Conservation (phyloP, 2,113 vertebrate species). For the Notechis scutatus region DNA sequence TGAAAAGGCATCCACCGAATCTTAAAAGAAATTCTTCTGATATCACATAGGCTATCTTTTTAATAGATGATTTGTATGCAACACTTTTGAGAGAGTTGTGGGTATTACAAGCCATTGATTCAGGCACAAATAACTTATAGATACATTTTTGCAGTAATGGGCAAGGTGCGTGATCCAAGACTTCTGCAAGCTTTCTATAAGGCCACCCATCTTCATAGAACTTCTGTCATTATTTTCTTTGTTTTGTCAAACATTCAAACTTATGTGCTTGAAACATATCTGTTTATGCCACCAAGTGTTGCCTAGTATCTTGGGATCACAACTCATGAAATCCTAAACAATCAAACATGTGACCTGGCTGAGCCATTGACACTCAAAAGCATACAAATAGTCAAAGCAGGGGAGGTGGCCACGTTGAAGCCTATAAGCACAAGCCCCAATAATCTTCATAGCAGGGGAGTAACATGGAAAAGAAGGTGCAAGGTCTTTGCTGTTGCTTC, state of each 20-base stretch:
- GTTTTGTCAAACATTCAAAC: background rate
- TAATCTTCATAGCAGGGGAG: background rate
- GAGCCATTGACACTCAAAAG: background rate
- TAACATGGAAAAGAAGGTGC: background rate
- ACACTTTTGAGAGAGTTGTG: constrained; percentile 49
- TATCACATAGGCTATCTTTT: constrained; percentile 41
- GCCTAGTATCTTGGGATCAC: background rate
- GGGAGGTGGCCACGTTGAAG: background rate
- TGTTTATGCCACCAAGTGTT: background rate
- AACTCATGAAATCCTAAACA: background rate
- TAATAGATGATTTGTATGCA: constrained; percentile 60
- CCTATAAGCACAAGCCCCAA: background rate
- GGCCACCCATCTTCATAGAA: background rate
- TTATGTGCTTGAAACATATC: background rate
- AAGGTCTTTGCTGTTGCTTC: background rate
- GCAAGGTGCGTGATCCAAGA: constrained; percentile 35
- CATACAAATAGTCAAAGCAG: background rate
- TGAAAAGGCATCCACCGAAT: constrained; percentile 37
- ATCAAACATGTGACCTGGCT: background rate
- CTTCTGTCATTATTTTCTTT: background rate
- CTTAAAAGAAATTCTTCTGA: constrained; percentile 32
- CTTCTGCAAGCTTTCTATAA: constrained; percentile 33
- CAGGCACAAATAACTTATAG: constrained; percentile 41
- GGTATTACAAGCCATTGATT: constrained; percentile 45
- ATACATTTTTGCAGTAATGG: constrained; percentile 26